These are phyloP conservation scores for Siniperca obscura DNA, from an alignment of 2,797 vertebrate species.

Conservation along the genomic window DNA sequence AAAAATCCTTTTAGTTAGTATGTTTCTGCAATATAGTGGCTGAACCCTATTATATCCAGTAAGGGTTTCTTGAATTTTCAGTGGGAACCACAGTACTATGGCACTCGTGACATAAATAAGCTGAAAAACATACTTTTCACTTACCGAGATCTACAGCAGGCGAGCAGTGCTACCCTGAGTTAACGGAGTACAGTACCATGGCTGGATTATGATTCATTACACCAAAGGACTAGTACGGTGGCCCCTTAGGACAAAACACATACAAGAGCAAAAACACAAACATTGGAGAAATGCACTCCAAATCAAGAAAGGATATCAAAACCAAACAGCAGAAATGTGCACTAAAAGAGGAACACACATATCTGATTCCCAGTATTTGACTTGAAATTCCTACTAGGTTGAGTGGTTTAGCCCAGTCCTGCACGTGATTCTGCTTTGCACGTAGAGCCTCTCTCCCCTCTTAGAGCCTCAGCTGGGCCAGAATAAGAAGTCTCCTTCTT, in stretches of 20 bases:
- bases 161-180: neutral
- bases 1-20: neutral
- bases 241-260: neutral
- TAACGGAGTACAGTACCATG: neutral
- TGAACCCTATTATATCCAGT: neutral
- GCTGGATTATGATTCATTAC: conserved; percentile 16
- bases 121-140: conserved; percentile 1
- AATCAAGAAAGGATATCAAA: neutral
- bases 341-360: neutral
- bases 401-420: neutral
- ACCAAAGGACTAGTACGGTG: neutral
- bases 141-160: neutral
- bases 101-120: neutral
- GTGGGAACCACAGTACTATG: neutral
- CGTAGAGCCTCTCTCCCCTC: neutral
- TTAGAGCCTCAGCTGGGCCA: no score
- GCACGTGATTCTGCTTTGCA: neutral
- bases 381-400: neutral
- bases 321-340: neutral
- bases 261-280: neutral
- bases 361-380: neutral
- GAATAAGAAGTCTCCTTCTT: neutral
- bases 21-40: conserved; percentile 3
- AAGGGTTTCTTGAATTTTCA: neutral
- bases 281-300: neutral